Evolutionary conservation across 2,113 vertebrate species (phyloP).

Genomic region (Isurus oxyrinchus): DNA sequence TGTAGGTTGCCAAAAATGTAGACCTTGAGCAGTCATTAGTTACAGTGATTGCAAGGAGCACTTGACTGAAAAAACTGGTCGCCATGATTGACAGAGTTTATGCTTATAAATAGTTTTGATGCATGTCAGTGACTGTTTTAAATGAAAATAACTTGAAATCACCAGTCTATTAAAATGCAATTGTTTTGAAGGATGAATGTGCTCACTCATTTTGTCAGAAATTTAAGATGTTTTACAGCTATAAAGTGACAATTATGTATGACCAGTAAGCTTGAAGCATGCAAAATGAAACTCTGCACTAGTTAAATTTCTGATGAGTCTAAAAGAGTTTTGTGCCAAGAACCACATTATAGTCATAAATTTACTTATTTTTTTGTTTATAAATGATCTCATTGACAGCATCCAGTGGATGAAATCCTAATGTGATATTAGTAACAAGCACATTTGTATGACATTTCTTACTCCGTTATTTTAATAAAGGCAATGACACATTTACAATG

Average conservation of each 20-base stretch:
- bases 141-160: slow-evolving; percentile 20
- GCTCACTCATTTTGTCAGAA: slow-evolving; percentile 10
- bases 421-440: neutral
- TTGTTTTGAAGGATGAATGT: slow-evolving; percentile 28
- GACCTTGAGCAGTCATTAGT: neutral
- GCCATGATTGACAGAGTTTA: neutral
- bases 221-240: neutral
- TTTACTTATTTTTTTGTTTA: neutral
- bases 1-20: neutral
- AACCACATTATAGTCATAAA: neutral
- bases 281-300: neutral
- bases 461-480: neutral
- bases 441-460: neutral
- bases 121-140: neutral
- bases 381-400: neutral
- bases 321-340: neutral
- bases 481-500: neutral
- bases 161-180: slow-evolving; percentile 24
- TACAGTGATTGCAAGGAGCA: slow-evolving; percentile 25
- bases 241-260: neutral
- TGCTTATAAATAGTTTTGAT: neutral
- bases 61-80: slow-evolving; percentile 13
- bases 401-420: neutral
- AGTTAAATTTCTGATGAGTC: neutral
- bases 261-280: neutral